These are phyloP conservation scores for Cossypha dichroa DNA, from an alignment of 2,797 vertebrate species.

Conservation along the genomic window DNA sequence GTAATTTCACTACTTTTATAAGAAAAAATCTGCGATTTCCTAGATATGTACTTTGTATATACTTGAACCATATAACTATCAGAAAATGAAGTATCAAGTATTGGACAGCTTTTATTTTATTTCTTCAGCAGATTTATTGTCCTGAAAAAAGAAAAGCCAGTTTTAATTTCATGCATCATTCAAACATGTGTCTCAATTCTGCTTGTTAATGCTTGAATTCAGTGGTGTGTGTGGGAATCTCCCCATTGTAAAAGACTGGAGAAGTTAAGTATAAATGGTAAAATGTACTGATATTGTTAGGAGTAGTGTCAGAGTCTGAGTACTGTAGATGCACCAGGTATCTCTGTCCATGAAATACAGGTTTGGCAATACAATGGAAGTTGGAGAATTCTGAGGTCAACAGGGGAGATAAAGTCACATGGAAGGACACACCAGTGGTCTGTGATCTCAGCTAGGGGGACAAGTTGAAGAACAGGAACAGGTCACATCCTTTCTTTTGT, in stretches of 20 bases:
- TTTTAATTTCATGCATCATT: background rate
- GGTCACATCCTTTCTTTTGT: background rate
- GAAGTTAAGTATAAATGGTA: background rate
- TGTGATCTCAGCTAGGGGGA: background rate
- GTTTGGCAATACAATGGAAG: background rate
- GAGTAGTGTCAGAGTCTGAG: background rate
- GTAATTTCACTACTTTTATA: background rate
- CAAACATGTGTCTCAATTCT: background rate
- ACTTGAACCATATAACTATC: background rate
- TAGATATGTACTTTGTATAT: background rate
- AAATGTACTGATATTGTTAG: background rate
- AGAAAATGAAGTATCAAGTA: background rate
- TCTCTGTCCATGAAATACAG: background rate
- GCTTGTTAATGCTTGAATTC: background rate
- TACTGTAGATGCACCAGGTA: background rate
- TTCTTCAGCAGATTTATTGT: conserved; percentile 34
- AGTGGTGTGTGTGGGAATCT: background rate
- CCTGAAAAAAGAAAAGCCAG: background rate
- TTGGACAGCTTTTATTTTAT: background rate
- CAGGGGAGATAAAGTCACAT: background rate
- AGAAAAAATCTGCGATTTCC: background rate
- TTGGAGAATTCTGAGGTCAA: background rate
- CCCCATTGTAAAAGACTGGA: background rate
- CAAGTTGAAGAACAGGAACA: background rate
- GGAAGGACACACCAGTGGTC: background rate